Percentiles rank a stretch among this genome's conserved stretches.
phyloP scores from a whole-genome alignment of 1,140 invertebrate genomes.

The Neodiprion lecontei region DNA sequence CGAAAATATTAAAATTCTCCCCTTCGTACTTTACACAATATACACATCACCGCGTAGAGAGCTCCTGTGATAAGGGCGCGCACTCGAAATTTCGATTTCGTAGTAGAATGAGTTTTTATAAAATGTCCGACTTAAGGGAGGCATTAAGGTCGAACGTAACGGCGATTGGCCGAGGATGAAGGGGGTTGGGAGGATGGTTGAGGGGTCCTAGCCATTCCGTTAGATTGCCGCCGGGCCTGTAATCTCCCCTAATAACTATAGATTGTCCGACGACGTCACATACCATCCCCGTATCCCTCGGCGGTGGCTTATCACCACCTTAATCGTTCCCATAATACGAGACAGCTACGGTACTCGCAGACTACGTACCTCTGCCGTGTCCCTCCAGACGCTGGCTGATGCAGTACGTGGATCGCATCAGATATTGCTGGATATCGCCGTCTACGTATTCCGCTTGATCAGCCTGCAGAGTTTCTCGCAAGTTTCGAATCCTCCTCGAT shows the following conservation, averaged over 20 bases:
- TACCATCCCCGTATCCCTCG: neutral
- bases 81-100: too few relatives aligned
- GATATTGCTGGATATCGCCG: neutral
- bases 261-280: neutral
- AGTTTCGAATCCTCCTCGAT: too few relatives aligned
- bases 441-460: too few relatives aligned
- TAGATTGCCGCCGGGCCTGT: slow-evolving; percentile 3
- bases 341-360: neutral
- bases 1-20: too few relatives aligned
- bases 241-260: slow-evolving; percentile 3
- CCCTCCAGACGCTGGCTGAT: neutral
- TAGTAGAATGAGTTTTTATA: too few relatives aligned
- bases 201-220: neutral
- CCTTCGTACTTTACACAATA: too few relatives aligned
- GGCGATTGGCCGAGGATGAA: neutral
- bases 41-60: too few relatives aligned
- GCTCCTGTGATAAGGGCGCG: too few relatives aligned
- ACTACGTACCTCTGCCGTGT: neutral
- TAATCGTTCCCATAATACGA: slow-evolving; percentile 3
- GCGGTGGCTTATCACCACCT: slow-evolving; percentile 1
- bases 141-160: neutral
- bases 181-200: neutral
- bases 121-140: too few relatives aligned
- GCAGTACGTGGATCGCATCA: neutral
- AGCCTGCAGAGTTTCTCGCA: too few relatives aligned